These are phyloP conservation scores for Bucco capensis DNA, from an alignment of 2,113 vertebrate species.

Conservation along the genomic window DNA sequence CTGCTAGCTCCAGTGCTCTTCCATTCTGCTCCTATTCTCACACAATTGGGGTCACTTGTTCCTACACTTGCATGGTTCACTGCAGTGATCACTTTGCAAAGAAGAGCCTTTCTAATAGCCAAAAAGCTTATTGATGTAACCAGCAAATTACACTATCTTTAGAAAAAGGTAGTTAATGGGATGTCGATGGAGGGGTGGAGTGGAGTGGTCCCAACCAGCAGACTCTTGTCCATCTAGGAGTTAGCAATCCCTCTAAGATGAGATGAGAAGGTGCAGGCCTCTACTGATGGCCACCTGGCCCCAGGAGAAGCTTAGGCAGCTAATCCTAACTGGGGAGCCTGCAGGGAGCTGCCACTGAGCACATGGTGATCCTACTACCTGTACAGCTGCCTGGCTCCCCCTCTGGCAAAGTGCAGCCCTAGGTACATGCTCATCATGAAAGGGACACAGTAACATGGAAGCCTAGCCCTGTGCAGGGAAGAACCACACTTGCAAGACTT, in stretches of 20 bases:
- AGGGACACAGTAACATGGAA: neutral
- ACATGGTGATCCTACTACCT: neutral
- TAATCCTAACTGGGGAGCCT: neutral
- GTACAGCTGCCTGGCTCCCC: neutral
- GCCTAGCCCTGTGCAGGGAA: neutral
- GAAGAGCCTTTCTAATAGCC: neutral
- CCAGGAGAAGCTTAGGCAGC: neutral
- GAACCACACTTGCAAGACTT: neutral
- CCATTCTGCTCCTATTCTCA: neutral
- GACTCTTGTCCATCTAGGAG: accelerated
- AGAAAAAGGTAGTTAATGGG: neutral
- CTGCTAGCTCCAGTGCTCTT: neutral
- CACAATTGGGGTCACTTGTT: neutral
- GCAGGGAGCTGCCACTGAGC: neutral
- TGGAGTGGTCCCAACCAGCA: neutral
- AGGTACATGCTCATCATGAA: neutral
- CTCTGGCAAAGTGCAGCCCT: neutral
- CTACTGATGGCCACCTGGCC: neutral
- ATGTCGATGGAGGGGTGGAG: no score
- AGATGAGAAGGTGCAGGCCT: neutral
- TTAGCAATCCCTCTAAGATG: accelerated
- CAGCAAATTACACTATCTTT: neutral
- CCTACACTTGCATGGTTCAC: neutral
- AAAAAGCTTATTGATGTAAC: neutral
- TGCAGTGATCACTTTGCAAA: neutral